Base-by-base conservation (phyloP, 2,888 invertebrate species). In the Allolobophora icterica region DNA sequence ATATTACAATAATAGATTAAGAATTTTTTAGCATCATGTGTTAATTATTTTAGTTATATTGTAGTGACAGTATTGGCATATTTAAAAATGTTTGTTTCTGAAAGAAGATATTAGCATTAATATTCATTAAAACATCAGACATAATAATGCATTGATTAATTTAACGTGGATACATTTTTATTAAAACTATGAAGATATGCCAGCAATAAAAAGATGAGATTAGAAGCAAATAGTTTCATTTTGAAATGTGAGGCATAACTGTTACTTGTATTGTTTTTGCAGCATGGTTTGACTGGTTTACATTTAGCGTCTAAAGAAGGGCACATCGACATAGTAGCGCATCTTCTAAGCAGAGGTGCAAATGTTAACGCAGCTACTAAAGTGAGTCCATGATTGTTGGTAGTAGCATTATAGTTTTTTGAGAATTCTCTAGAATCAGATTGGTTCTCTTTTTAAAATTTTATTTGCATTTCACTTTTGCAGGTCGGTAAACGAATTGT, bases 301-400 rank as follows among this genome's bases (percentile, higher is more conserved):
- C 99, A 99, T 95, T 98, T 99, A 94, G 99, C 99, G 1, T 97
- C 99, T 0, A 97, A 99, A 42, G 97, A 99, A 91, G 99, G 99
- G 92, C 99, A 99, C 95, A 98, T 98, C 84, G 99, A 99, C 95
- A 99, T 99, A 94, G 99, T 99, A 0, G 98, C 98, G 96, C 96
- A 99, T 91, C 96, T 99, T 92, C 96, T 99, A 92, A 99, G 99
- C 95, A 98, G 99, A 94, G 99, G 99, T 58, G 99, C 99, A 84
- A 94, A 96, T 92, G 97, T 98, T 91, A 97, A 99, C 94, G 98
- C 98, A 21, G 97, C 97, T 93, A 99, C 99, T 38, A 98, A 99
- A 91, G 93, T 92, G 90, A 90, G 84, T 92, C 71, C 30, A 13
- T 71, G n/a, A n/a, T 89, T 35, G 89, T 38, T 89, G 89, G 24